Percentiles rank a stretch among this genome's conserved stretches.
Evolutionary conservation across 2,113 vertebrate species (phyloP).

Genomic region (Brevimyrus niger): DNA sequence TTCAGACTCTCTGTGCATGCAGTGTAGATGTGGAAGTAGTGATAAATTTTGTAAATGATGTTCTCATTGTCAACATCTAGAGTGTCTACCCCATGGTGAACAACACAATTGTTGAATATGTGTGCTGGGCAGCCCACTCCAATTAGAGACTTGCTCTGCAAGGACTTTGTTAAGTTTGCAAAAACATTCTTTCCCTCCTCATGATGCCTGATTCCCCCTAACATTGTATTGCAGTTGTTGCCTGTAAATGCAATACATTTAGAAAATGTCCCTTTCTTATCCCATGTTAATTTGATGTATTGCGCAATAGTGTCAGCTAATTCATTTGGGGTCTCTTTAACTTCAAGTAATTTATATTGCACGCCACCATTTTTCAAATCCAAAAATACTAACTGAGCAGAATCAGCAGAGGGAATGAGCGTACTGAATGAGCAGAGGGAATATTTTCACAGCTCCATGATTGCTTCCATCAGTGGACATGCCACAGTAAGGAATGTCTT

Average conservation of each 20-base stretch:
- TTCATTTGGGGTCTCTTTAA: conserved; percentile 20
- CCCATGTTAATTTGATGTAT: conserved; percentile 24
- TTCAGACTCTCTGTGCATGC: conserved; percentile 26
- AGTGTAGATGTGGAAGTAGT: conserved; percentile 32
- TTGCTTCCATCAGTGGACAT: conserved; percentile 13
- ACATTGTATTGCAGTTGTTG: conserved; percentile 26
- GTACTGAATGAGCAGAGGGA: conserved; percentile 17
- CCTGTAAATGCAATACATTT: conserved; percentile 27
- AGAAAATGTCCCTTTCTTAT: conserved; percentile 10
- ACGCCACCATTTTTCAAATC: conserved; percentile 21
- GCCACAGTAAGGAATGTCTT: neutral
- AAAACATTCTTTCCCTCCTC: conserved; percentile 30
- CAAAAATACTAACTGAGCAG: no score
- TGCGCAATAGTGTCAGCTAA: conserved; percentile 15
- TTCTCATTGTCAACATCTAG: conserved; percentile 31
- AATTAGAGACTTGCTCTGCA: conserved; percentile 26
- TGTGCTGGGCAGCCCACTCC: neutral
- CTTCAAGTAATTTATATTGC: conserved; percentile 15
- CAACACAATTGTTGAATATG: conserved; percentile 30
- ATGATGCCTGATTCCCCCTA: conserved; percentile 21
- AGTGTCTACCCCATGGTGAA: conserved; percentile 24
- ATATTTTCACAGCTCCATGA: conserved; percentile 16
- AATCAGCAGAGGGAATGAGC: conserved; percentile 19
- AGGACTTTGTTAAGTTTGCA: conserved; percentile 32
- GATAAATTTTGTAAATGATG: conserved; percentile 12